Conservation (phyloP, 1,140 invertebrate species). For the Drosophila ohnishii region DNA sequence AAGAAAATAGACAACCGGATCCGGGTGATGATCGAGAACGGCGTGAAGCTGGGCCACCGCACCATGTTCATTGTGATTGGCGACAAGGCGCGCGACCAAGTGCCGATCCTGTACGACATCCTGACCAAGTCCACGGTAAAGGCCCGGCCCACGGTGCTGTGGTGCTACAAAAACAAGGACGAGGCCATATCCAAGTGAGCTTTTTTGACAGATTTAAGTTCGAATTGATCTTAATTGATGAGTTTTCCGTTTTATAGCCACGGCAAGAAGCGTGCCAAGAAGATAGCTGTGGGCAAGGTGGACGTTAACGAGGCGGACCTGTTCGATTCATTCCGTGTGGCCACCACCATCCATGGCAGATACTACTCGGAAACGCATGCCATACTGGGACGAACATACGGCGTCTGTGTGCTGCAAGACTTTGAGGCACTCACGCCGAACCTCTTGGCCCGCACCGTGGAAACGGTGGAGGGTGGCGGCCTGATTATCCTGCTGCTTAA, state of each 20-base stretch:
- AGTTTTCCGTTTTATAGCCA: conserved; percentile 86
- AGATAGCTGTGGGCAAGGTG: conserved; percentile 94
- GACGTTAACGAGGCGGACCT: conserved; percentile 97
- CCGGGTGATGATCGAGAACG: conserved; percentile 98
- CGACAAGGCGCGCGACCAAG: conserved; percentile 98
- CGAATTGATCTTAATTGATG: background rate
- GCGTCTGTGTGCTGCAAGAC: conserved; percentile 98
- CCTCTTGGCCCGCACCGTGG: conserved; percentile 97
- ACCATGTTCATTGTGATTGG: conserved; percentile 98
- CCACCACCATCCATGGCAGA: conserved; percentile 98
- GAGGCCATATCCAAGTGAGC: conserved; percentile 91
- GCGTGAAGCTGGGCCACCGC: conserved; percentile 92
- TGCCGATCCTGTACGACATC: conserved; percentile 98
- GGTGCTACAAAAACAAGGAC: conserved; percentile 99
- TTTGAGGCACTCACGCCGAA: conserved; percentile 99
- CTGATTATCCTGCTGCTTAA: conserved; percentile 94
- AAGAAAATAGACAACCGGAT: conserved; percentile 99
- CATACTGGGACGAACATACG: conserved; percentile 98
- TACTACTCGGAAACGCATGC: conserved; percentile 99
- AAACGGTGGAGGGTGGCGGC: conserved; percentile 99
- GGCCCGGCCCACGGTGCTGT: conserved; percentile 95
- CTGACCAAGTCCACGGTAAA: conserved; percentile 96
- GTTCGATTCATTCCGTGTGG: conserved; percentile 98
- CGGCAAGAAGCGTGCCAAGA: conserved; percentile 97
- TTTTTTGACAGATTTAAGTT: no score